These are phyloP conservation scores for Hemiscyllium ocellatum DNA, from an alignment of 2,113 vertebrate species.

Conservation along the genomic window DNA sequence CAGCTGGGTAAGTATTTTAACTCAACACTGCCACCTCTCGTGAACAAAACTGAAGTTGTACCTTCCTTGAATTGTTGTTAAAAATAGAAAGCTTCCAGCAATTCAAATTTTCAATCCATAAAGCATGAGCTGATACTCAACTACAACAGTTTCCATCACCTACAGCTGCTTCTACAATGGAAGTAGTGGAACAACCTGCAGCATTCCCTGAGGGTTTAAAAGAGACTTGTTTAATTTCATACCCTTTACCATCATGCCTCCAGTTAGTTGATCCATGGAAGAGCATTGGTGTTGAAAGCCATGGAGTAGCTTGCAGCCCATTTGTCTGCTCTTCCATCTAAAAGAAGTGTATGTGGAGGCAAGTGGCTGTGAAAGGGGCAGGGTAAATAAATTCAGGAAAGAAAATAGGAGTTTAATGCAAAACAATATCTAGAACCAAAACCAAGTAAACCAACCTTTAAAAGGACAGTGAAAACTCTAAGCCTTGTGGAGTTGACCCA, in stretches of 20 bases:
- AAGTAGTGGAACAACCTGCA: background rate
- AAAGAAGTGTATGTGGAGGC: constrained; percentile 20
- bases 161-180: background rate
- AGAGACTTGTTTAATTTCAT: background rate
- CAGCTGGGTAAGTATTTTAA: too few species aligned
- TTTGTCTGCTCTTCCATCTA: constrained; percentile 33
- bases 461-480: background rate
- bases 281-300: constrained; percentile 31
- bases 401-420: constrained; percentile 6
- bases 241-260: constrained; percentile 36
- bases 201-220: constrained; percentile 10
- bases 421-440: background rate
- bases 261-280: constrained; percentile 28
- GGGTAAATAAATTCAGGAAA: background rate
- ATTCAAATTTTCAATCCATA: background rate
- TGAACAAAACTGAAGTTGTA: background rate
- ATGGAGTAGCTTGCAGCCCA: constrained; percentile 24
- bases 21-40: too few species aligned
- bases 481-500: background rate
- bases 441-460: background rate
- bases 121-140: background rate
- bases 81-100: background rate
- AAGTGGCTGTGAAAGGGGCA: constrained; percentile 30
- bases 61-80: background rate
- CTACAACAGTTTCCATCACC: background rate